Base-by-base conservation (phyloP, 2,797 vertebrate genomes). In the Miopithecus talapoin region DNA sequence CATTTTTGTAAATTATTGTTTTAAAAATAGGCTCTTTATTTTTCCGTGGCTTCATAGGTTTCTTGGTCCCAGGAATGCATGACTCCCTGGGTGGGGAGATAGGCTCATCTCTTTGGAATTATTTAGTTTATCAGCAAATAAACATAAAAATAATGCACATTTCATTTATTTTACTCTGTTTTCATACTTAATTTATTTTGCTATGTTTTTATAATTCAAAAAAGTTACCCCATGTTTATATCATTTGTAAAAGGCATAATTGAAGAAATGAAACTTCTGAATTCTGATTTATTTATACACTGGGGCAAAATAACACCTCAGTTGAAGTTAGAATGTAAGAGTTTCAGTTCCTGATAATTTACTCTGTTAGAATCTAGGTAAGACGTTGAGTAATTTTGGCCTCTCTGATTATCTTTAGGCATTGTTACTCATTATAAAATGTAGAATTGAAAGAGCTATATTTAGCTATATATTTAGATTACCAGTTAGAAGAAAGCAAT, bases 401-500 rank as follows among this genome's bases (percentile, higher is more conserved):
- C 94, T 26, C 55, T 94, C 36, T 72, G 68, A 88, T 83, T 57
- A 74, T 91, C 24, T 50, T 74, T 89, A 22, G 68, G 33, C 80
- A 39, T 95, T 92, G 87, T 95, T 87, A 61, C 50, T 86, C 90
- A 89, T 86, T 94, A 48, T 33, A 81, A 88, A 96, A 90, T n/a
- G 50, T 41, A 39, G 83, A 85, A 48, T n/a, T 33, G 21, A 80
- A 78, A 96, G 85, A 93, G 48, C 86, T 93, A n/a, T 81, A 30
- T 74, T 97, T 95, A 94, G 89, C 76, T 96, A 16, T 81, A 75
- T 80, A 48, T 97, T 97, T 94, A 91, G 94, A 95, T 96, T 81
- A 33, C 75, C 55, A 84, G 72, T 91, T 97, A 94, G 92, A 94
- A 28, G 79, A 97, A 95, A 97, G 55, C 53, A 90, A 53, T 94